phyloP scores from a whole-genome alignment of 2,888 invertebrate genomes.

The Eubasilissa splendida region DNA sequence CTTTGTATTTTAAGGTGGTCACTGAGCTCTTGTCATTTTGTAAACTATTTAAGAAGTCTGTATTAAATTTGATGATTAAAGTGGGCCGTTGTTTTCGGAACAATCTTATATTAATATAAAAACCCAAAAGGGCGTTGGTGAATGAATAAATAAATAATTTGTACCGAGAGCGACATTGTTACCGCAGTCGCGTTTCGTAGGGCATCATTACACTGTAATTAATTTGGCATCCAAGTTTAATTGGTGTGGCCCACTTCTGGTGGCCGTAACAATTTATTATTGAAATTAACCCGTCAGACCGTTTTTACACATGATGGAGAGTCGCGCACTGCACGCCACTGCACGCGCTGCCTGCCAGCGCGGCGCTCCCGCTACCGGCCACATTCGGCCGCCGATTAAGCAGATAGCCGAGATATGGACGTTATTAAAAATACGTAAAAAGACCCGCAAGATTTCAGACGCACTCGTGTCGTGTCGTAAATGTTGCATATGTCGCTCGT shows the following conservation, averaged over 20 bases:
- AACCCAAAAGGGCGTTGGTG: too few species aligned
- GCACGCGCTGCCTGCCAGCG: conserved; percentile 7
- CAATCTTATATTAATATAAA: too few species aligned
- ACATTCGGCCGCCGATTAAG: conserved; percentile 39
- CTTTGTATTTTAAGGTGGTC: too few species aligned
- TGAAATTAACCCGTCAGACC: conserved; percentile 71
- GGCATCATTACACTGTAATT: conserved; percentile 57
- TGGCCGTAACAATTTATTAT: conserved; percentile 67
- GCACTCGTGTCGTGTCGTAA: conserved; percentile 4
- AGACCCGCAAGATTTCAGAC: conserved; percentile 1
- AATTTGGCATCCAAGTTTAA: conserved; percentile 57
- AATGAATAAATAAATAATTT: too few species aligned
- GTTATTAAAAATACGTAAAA: conserved; percentile 40
- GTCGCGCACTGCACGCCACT: conserved; percentile 54
- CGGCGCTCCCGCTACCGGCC: neutral
- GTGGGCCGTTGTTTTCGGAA: too few species aligned
- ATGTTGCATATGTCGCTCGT: conserved; percentile 7
- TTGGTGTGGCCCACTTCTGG: conserved; percentile 57
- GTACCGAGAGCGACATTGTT: conserved; percentile 13
- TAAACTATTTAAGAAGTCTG: too few species aligned
- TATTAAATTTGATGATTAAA: too few species aligned
- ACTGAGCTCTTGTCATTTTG: too few species aligned
- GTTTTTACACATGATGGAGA: conserved; percentile 61
- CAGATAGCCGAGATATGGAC: conserved; percentile 35
- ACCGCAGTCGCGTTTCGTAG: conserved; percentile 14